Evolutionary conservation across 1,140 invertebrate genomes (phyloP).

Genomic region (Archegozetes longisetosus): DNA sequence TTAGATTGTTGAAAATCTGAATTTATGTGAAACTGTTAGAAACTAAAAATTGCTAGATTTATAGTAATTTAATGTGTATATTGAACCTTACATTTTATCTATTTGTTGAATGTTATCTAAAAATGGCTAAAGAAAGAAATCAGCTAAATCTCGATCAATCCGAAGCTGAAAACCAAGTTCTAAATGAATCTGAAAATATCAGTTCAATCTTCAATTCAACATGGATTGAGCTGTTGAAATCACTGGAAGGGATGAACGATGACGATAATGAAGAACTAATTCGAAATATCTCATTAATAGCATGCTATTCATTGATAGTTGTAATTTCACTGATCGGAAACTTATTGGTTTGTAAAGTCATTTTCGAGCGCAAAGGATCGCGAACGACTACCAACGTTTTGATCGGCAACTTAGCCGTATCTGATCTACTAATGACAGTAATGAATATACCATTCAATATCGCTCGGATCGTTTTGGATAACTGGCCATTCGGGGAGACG

Average conservation of each 20-base stretch:
- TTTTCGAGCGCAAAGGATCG: slow-evolving; percentile 39
- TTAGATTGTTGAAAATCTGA: too few species aligned
- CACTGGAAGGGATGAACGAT: not conserved
- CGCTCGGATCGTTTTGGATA: slow-evolving; percentile 25
- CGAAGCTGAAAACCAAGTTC: too few species aligned
- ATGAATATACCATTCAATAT: slow-evolving; percentile 60
- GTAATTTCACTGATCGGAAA: slow-evolving; percentile 29
- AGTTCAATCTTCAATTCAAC: too few species aligned
- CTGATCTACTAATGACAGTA: slow-evolving; percentile 64
- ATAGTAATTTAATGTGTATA: too few species aligned
- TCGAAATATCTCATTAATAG: not conserved
- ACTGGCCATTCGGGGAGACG: slow-evolving; percentile 34
- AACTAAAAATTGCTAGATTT: too few species aligned
- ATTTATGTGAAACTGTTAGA: too few species aligned
- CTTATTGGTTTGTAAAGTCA: slow-evolving; percentile 32
- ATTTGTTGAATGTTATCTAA: too few species aligned
- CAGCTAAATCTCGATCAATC: too few species aligned
- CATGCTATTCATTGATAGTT: slow-evolving; percentile 27
- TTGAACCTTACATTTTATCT: too few species aligned
- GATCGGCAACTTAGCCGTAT: slow-evolving; percentile 64
- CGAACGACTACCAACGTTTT: slow-evolving; percentile 51
- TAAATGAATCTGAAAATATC: too few species aligned
- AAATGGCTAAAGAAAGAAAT: too few species aligned
- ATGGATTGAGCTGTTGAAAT: too few species aligned
- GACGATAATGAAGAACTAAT: not conserved